Percentiles rank a stretch among this genome's conserved stretches.
Conservation (phyloP, 2,888 invertebrate species). For the Mesoligia furuncula region DNA sequence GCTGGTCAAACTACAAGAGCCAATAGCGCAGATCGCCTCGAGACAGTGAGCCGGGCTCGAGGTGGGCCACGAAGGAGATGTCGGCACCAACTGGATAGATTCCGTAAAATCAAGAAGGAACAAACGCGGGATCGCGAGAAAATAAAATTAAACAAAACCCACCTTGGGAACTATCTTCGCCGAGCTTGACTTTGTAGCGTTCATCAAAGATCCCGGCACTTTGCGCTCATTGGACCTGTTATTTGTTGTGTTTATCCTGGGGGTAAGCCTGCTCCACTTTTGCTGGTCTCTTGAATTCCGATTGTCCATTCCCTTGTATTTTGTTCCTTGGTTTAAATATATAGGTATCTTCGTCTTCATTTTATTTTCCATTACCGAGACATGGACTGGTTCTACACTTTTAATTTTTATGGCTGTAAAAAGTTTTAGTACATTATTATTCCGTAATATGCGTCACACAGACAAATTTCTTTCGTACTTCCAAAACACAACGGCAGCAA, state of each 20-base stretch:
- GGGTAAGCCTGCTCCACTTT: constrained; percentile 34
- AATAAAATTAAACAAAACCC: not conserved
- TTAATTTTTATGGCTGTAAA: constrained; percentile 72
- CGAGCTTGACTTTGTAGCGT: constrained; percentile 91
- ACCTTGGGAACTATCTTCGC: constrained; percentile 88
- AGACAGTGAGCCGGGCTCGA: not conserved
- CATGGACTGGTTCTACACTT: constrained; percentile 54
- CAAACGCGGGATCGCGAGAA: not conserved
- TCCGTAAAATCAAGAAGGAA: not conserved
- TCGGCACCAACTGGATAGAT: not conserved
- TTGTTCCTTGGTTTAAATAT: constrained; percentile 71
- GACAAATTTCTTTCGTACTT: not conserved
- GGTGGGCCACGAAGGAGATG: no score
- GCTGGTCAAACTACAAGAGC: not conserved
- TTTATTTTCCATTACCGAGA: constrained; percentile 55
- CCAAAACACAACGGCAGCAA: not conserved
- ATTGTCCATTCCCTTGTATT: constrained; percentile 47
- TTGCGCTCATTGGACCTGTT: constrained; percentile 68
- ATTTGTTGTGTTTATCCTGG: constrained; percentile 31
- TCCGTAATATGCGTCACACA: not conserved
- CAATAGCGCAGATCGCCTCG: not conserved
- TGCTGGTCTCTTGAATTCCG: constrained; percentile 57
- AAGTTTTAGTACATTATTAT: constrained; percentile 11
- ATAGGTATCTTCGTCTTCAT: constrained; percentile 82
- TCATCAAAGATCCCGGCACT: constrained; percentile 84